Conservation (phyloP, 2,113 vertebrate species). For the Oxygymnocypris stewartii region DNA sequence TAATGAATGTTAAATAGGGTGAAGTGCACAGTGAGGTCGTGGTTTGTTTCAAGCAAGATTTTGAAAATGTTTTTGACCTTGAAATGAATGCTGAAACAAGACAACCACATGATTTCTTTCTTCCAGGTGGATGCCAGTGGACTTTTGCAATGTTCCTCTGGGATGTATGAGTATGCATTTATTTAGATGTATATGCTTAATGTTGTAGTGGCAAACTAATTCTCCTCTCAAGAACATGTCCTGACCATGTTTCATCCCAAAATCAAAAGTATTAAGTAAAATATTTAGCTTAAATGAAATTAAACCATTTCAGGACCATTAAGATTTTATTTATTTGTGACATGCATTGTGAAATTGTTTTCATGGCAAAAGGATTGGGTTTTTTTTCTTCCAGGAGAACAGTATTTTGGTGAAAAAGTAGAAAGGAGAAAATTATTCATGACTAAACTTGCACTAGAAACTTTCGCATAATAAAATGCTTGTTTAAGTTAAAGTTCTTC, state of each 20-base stretch:
- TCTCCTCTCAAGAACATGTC: background rate
- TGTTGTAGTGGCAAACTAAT: background rate
- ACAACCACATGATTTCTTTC: background rate
- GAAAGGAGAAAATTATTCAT: no score
- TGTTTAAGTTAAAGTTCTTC: no score
- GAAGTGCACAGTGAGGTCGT: slow-evolving; percentile 7
- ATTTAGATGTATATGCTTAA: background rate
- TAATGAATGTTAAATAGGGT: slow-evolving; percentile 21
- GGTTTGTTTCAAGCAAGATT: background rate
- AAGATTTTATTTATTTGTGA: no score
- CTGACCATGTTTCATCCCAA: background rate
- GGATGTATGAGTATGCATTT: slow-evolving; percentile 1
- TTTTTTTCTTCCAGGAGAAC: no score
- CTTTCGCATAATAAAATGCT: no score
- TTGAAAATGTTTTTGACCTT: slow-evolving; percentile 13
- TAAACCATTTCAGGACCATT: no score
- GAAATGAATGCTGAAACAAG: slow-evolving; percentile 16
- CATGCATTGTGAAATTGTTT: background rate
- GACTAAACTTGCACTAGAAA: no score
- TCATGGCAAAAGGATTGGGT: background rate
- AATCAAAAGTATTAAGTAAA: background rate
- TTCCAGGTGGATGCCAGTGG: background rate
- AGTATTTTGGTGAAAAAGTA: no score
- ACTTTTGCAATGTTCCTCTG: background rate
- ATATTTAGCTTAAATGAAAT: background rate